phyloP scores from a whole-genome alignment of 2,113 vertebrate genomes.

The Nothobranchius kuhntae region DNA sequence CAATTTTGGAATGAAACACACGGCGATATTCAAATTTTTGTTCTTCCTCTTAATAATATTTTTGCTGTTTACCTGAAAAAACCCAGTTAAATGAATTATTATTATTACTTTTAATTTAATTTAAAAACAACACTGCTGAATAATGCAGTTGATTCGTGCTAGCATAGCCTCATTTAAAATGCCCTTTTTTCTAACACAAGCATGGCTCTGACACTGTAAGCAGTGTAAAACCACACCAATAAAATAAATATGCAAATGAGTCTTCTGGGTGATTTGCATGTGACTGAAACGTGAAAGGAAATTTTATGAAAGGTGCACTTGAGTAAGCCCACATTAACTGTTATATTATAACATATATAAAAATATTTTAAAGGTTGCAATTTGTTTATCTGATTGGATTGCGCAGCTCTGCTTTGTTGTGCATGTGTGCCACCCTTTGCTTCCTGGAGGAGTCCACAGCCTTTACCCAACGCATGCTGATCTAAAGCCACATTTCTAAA shows the following conservation, averaged over 20 bases:
- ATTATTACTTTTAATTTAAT: constrained; percentile 14
- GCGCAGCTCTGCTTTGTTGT: constrained; percentile 12
- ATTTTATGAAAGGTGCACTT: constrained; percentile 28
- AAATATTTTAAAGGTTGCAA: constrained; percentile 4
- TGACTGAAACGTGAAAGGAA: constrained; percentile 49
- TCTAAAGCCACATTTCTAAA: constrained; percentile 63
- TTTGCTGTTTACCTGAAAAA: not conserved
- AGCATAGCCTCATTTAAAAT: constrained; percentile 69
- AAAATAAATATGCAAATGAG: constrained; percentile 68
- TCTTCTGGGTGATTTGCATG: constrained; percentile 64
- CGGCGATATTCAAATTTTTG: not conserved
- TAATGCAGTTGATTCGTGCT: constrained; percentile 61
- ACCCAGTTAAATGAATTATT: constrained; percentile 38
- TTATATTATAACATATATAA: not conserved
- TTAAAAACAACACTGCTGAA: constrained; percentile 31
- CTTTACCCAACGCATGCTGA: constrained; percentile 24
- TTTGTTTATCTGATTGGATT: constrained; percentile 28
- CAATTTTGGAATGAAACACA: constrained; percentile 18
- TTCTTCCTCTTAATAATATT: constrained; percentile 4
- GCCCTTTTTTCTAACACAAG: constrained; percentile 57
- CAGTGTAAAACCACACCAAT: constrained; percentile 34
- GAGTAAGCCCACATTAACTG: too few species aligned
- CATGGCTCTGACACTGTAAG: constrained; percentile 29
- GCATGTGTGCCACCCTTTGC: constrained; percentile 42
- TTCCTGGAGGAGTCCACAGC: constrained; percentile 30